Conservation (phyloP, 2,113 vertebrate species). For the Pangasianodon hypophthalmus region DNA sequence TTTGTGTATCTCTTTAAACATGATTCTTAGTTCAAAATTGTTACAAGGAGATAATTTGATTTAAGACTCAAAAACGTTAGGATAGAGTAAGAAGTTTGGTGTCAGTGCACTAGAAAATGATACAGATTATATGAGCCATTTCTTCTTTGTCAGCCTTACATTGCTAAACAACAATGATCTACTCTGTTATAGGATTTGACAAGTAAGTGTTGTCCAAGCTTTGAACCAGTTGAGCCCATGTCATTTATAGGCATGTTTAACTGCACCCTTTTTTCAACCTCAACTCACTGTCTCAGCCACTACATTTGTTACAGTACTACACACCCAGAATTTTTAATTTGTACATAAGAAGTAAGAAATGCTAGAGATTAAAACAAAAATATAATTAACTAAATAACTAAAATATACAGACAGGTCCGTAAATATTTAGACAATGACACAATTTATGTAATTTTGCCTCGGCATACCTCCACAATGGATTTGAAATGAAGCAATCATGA, state of each 20-base stretch:
- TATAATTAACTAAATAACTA: neutral
- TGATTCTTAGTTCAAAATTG: neutral
- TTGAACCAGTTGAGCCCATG: neutral
- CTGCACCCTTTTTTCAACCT: neutral
- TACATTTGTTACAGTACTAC: neutral
- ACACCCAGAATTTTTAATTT: neutral
- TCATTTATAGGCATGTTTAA: neutral
- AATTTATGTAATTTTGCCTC: no score
- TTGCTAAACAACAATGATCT: neutral
- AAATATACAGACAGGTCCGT: neutral
- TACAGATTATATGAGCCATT: neutral
- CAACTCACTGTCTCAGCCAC: neutral
- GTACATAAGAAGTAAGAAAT: neutral
- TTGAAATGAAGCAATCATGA: no score
- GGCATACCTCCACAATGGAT: no score
- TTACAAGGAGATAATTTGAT: neutral
- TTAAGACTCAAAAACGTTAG: neutral
- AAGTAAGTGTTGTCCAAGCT: neutral
- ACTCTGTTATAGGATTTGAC: neutral
- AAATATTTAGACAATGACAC: no score
- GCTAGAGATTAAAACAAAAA: neutral
- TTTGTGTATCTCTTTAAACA: neutral
- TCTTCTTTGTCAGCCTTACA: neutral
- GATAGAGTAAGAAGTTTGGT: neutral
- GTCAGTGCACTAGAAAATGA: neutral